These are phyloP conservation scores for Drosophila barbarae DNA, from an alignment of 2,888 invertebrate genomes.

Conservation along the genomic window DNA sequence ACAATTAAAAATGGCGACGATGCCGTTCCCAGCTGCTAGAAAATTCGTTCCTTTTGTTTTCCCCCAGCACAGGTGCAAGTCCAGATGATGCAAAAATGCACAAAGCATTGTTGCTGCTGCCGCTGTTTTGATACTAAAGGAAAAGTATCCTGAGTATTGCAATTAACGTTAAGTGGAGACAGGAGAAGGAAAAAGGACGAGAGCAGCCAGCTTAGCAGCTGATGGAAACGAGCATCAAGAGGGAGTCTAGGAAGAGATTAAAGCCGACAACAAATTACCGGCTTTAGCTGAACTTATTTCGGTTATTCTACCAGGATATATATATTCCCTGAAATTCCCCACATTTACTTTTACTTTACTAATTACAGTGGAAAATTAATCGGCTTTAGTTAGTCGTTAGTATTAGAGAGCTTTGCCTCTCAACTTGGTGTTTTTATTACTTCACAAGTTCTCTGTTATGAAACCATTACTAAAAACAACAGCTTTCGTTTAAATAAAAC, in stretches of 20 bases:
- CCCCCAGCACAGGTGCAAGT: background rate
- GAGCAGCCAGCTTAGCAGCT: constrained; percentile 16
- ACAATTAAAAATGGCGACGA: constrained; percentile 71
- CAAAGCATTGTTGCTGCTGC: constrained; percentile 25
- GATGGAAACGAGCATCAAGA: constrained; percentile 19
- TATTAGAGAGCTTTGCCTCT: background rate
- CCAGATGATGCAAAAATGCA: constrained; percentile 39
- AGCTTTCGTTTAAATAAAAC: too few species aligned
- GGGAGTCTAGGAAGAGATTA: background rate
- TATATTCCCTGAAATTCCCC: background rate
- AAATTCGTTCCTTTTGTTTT: constrained; percentile 30
- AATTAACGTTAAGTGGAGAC: constrained; percentile 58
- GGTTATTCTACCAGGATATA: constrained; percentile 11
- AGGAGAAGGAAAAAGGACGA: background rate
- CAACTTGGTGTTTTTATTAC: background rate
- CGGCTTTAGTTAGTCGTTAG: background rate
- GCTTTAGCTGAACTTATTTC: constrained; percentile 18
- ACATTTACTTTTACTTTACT: background rate
- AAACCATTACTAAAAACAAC: too few species aligned
- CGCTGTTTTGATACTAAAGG: constrained; percentile 20
- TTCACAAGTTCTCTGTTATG: too few species aligned
- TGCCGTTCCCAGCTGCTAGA: constrained; percentile 38
- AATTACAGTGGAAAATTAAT: constrained; percentile 8
- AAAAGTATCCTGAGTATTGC: constrained; percentile 42
- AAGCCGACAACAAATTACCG: constrained; percentile 16